phyloP scores from a whole-genome alignment of 2,888 invertebrate genomes.

The Coleophora flavipennella region DNA sequence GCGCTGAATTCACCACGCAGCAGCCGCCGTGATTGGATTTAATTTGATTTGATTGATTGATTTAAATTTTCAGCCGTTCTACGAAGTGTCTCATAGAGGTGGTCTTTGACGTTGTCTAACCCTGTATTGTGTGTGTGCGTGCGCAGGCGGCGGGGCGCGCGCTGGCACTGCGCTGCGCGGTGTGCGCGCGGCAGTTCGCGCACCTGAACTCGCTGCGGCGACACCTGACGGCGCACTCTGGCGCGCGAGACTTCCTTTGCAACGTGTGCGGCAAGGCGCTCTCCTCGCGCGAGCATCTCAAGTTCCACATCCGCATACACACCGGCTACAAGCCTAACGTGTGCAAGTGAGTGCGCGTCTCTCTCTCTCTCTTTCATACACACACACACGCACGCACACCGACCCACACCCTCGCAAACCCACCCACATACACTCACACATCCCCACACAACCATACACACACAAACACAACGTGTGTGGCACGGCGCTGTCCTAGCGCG shows the following conservation, averaged over 20 bases:
- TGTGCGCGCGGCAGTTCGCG: constrained; percentile 61
- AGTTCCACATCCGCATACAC: constrained; percentile 75
- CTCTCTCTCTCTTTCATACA: no score
- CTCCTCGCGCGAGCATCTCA: constrained; percentile 72
- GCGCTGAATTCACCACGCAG: no score
- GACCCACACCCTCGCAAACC: background rate
- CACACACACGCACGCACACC: background rate
- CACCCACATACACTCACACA: no score
- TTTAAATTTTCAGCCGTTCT: no score
- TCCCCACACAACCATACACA: no score
- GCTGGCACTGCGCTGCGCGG: constrained; percentile 50
- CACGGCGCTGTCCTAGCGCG: constrained; percentile 72
- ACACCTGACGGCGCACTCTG: constrained; percentile 59
- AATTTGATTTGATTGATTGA: no score
- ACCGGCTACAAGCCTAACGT: constrained; percentile 75
- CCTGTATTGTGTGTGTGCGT: background rate
- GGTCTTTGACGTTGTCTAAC: background rate
- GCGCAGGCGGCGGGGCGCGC: constrained; percentile 33
- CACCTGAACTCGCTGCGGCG: constrained; percentile 65
- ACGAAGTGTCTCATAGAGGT: no score
- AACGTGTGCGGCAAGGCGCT: constrained; percentile 75
- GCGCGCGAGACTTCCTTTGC: constrained; percentile 71
- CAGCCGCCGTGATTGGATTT: no score
- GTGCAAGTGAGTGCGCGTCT: constrained; percentile 56
- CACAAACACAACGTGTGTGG: constrained; percentile 25